Evolutionary conservation across 2,797 vertebrate species (phyloP).

Genomic region (Myripristis jacobus): DNA sequence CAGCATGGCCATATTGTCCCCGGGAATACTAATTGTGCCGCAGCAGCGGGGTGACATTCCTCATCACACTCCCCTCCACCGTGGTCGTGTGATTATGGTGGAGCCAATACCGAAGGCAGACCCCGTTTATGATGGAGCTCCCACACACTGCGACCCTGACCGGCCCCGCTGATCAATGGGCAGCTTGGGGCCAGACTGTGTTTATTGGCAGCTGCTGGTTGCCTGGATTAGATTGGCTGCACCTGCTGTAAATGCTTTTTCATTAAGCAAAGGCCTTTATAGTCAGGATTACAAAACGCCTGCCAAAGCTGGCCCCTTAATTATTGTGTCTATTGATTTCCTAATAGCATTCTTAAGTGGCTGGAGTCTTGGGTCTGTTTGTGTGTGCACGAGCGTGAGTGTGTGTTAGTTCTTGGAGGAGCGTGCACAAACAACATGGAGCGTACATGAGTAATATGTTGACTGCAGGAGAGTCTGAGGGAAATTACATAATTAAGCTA

Average conservation of each 20-base stretch:
- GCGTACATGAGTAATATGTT: background rate
- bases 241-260: constrained; percentile 38
- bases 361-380: constrained; percentile 10
- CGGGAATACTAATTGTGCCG: background rate
- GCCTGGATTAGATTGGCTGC: constrained; percentile 33
- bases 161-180: constrained; percentile 43
- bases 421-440: background rate
- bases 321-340: constrained; percentile 55
- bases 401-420: constrained; percentile 9
- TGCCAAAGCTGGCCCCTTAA: constrained; percentile 44
- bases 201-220: constrained; percentile 40
- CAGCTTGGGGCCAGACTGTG: constrained; percentile 34
- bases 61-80: background rate
- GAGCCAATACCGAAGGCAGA: constrained; percentile 11
- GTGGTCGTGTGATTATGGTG: constrained; percentile 30
- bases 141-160: constrained; percentile 28
- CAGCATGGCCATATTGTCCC: too few species aligned
- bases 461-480: background rate
- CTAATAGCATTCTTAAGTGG: constrained; percentile 33
- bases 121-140: constrained; percentile 27
- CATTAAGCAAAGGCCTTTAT: constrained; percentile 54
- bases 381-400: background rate
- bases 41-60: background rate
- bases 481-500: background rate
- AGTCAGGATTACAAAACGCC: constrained; percentile 42